These are phyloP conservation scores for Cantharis lateralis DNA, from an alignment of 2,888 invertebrate species.

Conservation along the genomic window DNA sequence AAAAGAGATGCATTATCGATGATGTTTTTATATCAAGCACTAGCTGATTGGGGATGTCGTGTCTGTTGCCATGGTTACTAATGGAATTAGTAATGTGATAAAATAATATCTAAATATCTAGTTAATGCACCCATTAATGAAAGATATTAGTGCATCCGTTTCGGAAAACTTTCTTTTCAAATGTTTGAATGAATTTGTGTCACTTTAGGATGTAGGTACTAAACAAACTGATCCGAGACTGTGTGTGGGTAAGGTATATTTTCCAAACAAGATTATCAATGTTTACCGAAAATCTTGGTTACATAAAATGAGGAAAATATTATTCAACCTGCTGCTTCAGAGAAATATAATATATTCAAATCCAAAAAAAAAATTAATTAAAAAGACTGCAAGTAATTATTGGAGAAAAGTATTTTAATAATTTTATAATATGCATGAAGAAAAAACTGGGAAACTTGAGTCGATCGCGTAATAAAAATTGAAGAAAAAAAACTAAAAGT, in stretches of 20 bases:
- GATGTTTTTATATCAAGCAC: neutral
- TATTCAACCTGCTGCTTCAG: neutral
- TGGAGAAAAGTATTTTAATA: neutral
- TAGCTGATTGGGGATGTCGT: neutral
- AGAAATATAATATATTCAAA: neutral
- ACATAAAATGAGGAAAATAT: neutral
- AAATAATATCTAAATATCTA: neutral
- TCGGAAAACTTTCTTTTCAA: neutral
- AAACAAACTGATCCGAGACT: neutral
- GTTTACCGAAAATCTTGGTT: neutral
- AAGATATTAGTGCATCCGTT: neutral
- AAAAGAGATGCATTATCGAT: neutral
- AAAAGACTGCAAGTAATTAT: neutral
- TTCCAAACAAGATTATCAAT: neutral
- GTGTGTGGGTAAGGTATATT: neutral
- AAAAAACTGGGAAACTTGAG: neutral
- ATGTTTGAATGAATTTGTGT: neutral
- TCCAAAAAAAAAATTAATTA: neutral
- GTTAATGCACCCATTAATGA: neutral
- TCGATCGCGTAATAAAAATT: neutral
- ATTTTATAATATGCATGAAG: neutral
- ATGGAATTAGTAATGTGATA: neutral
- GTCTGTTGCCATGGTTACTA: neutral
- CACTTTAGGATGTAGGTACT: neutral
- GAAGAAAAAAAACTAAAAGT: constrained; percentile 1